Conservation (phyloP, 2,113 vertebrate genomes). For the Oxygymnocypris stewartii region DNA sequence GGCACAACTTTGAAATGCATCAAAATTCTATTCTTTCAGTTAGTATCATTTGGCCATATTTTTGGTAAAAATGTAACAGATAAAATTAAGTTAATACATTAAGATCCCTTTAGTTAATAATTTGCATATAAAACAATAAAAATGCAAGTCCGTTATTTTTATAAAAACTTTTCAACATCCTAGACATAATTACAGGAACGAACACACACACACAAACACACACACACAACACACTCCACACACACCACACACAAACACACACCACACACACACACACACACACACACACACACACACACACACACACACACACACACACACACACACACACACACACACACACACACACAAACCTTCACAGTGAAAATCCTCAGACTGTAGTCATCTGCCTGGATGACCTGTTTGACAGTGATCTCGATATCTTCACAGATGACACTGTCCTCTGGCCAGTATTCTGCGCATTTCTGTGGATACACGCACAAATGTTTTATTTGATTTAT, state of each 20-base stretch:
- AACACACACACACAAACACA: neutral
- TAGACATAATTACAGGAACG: too few species aligned
- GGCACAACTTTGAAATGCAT: neutral
- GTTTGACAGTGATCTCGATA: constrained; percentile 86
- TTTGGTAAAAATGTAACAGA: neutral
- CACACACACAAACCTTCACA: constrained; percentile 86
- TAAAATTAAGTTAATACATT: neutral
- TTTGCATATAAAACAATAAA: neutral
- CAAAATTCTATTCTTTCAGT: neutral
- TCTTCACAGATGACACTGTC: constrained; percentile 86
- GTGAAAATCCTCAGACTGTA: constrained; percentile 94
- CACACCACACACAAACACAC: too few species aligned
- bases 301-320: too few species aligned
- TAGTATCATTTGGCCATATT: neutral
- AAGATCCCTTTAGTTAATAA: neutral
- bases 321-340: too few species aligned
- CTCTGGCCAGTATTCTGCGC: constrained; percentile 98
- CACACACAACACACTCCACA: too few species aligned
- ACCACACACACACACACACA: too few species aligned
- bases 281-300: too few species aligned
- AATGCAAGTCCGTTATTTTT: neutral
- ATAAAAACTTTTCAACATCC: neutral
- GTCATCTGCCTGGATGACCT: constrained; percentile 91
- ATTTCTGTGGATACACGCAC: constrained; percentile 81
- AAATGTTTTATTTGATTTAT: constrained; percentile 35